Percentiles rank a stretch among this genome's conserved stretches.
phyloP scores from a whole-genome alignment of 1,140 invertebrate species.

The Trigoniulus corallinus region DNA sequence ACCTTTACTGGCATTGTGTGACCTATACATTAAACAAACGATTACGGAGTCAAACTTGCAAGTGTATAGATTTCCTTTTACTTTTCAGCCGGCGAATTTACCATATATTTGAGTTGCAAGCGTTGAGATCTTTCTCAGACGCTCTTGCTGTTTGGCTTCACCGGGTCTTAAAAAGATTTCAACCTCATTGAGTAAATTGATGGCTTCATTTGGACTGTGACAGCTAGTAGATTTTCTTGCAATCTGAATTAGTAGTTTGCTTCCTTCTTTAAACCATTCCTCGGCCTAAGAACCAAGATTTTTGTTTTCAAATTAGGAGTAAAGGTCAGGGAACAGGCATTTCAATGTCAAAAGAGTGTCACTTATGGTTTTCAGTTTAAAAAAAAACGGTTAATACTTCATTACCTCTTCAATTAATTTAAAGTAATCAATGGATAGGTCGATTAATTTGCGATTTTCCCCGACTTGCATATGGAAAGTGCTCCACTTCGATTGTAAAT shows the following conservation, averaged over 20 bases:
- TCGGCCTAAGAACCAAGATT: slow-evolving; percentile 44
- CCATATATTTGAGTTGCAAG: slow-evolving; percentile 48
- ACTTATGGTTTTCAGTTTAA: neutral
- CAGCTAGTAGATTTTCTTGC: slow-evolving; percentile 47
- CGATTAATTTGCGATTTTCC: slow-evolving; percentile 39
- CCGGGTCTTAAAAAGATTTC: slow-evolving; percentile 47
- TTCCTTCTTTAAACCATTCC: slow-evolving; percentile 54
- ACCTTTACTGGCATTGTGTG: slow-evolving; percentile 33
- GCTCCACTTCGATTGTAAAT: slow-evolving; percentile 51
- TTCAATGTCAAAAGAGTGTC: neutral
- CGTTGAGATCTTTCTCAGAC: slow-evolving; percentile 45
- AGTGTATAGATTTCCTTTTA: neutral
- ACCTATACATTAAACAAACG: too few relatives aligned
- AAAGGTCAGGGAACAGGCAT: neutral
- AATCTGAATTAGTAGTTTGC: slow-evolving; percentile 46
- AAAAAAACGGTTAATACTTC: neutral
- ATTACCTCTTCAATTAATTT: slow-evolving; percentile 37
- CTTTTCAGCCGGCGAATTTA: too few relatives aligned
- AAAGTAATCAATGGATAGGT: slow-evolving; percentile 37
- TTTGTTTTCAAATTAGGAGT: too few relatives aligned
- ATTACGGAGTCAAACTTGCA: too few relatives aligned
- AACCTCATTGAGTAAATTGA: slow-evolving; percentile 41
- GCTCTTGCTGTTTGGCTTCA: slow-evolving; percentile 44
- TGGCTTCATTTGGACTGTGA: slow-evolving; percentile 37
- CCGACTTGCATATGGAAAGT: slow-evolving; percentile 48